Conservation (phyloP, 2,888 invertebrate species). For the Tholera decimalis region DNA sequence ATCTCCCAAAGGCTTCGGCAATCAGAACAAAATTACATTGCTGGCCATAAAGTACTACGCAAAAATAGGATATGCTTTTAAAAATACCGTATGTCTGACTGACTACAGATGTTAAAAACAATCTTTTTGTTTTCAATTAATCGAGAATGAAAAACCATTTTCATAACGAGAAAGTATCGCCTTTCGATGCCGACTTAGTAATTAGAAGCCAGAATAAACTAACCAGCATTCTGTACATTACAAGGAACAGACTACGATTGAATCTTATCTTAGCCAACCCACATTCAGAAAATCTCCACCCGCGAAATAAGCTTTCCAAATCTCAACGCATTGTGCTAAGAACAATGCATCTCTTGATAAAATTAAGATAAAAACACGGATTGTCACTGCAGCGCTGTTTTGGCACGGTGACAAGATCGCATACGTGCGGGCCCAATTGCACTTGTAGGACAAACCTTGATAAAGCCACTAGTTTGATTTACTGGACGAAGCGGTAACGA, state of each 20-base stretch:
- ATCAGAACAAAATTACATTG: no score
- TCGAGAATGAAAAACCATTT: no score
- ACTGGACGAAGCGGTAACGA: not conserved
- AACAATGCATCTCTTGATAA: slow-evolving; percentile 49
- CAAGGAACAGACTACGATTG: not conserved
- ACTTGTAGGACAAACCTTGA: slow-evolving; percentile 47
- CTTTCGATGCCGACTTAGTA: no score
- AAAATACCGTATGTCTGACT: no score
- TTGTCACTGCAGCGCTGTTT: slow-evolving; percentile 47
- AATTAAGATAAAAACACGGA: slow-evolving; percentile 48
- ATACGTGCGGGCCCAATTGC: slow-evolving; percentile 36
- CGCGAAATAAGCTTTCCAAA: slow-evolving; percentile 31
- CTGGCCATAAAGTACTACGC: no score
- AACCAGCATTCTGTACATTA: not conserved
- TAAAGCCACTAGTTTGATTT: slow-evolving; percentile 50
- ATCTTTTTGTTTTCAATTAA: no score
- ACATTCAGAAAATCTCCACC: slow-evolving; percentile 8
- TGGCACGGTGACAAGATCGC: slow-evolving; percentile 54
- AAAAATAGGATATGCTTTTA: no score
- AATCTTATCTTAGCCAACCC: slow-evolving; percentile 5
- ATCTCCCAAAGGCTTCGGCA: no score
- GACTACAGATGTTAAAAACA: no score
- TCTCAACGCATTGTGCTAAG: slow-evolving; percentile 30
- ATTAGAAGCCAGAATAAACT: not conserved
- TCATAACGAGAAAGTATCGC: no score